These are phyloP conservation scores for Zosterops pallidus DNA, from an alignment of 2,113 vertebrate species.

Conservation along the genomic window DNA sequence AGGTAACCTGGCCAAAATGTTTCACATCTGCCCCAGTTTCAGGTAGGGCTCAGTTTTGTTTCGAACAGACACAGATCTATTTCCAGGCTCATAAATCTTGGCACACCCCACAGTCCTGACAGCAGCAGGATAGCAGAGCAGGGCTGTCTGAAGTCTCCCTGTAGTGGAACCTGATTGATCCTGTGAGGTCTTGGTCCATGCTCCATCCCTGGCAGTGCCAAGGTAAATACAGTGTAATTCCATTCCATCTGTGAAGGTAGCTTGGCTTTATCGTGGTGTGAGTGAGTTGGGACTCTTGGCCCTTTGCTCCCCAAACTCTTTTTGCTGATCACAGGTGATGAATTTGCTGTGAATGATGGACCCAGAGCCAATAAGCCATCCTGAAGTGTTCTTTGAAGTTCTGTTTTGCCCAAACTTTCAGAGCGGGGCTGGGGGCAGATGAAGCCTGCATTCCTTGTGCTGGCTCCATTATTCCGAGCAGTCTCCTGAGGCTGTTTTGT, in stretches of 20 bases:
- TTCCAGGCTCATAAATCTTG: constrained; percentile 5
- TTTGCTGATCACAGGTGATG: neutral
- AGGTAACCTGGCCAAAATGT: neutral
- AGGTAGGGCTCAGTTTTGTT: neutral
- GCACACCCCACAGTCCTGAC: neutral
- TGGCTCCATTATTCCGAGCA: neutral
- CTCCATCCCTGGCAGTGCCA: neutral
- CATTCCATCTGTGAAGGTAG: neutral
- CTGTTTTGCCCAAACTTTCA: neutral
- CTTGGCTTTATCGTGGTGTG: constrained; percentile 29
- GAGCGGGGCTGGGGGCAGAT: neutral
- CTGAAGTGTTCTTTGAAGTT: constrained; percentile 28
- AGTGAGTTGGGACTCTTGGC: constrained; percentile 5
- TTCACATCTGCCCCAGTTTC: neutral
- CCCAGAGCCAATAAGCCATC: constrained; percentile 39
- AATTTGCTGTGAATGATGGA: neutral
- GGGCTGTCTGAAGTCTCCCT: constrained; percentile 8
- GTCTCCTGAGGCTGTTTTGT: neutral
- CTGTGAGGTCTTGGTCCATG: constrained; percentile 47
- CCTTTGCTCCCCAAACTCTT: neutral
- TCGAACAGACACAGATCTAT: neutral
- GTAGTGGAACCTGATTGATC: constrained; percentile 9
- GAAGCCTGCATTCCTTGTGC: neutral
- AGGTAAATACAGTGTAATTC: constrained; percentile 31
- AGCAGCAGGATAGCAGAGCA: neutral